Base-by-base conservation (phyloP, 2,797 vertebrate genomes). In the Numenius phaeopus region DNA sequence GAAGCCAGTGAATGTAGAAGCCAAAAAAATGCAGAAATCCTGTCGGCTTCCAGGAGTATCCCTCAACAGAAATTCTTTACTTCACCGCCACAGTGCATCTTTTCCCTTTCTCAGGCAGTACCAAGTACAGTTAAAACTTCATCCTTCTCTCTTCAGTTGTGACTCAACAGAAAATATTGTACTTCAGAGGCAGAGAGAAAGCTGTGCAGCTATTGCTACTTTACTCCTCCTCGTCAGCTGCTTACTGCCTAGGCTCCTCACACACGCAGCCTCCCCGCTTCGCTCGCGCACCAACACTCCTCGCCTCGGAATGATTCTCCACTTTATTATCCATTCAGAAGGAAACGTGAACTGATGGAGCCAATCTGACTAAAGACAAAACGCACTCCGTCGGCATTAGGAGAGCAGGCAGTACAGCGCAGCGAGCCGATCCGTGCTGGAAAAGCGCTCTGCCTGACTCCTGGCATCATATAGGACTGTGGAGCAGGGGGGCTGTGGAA, bases 161-260 rank as follows among this genome's bases (percentile, higher is more conserved):
- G 97, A 98, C 97, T 98, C 97, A 97, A 91, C 96, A 90, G 78
- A 96, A 94, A 97, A 97, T 97, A 95, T 59, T 40, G 89, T 87
- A 95, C 97, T 97, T 94, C 83, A 89, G 89, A 98, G 97, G 95
- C 94, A 87, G 96, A 96, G 98, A 96, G 97, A 98, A 98, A 98
- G 98, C 98, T 97, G 97, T 98, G 95, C 97, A 97, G 98, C 95
- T 97, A 72, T 76, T 81, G 96, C 95, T 96, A 90, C 96, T 95
- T 98, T 97, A 96, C 98, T 97, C 98, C 98, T 98, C 95, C 93
- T 98, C 98, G 96, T 98, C 98, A 97, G 98, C 97, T 98, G 98
- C 98, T 97, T 97, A 97, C 98, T 98, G 98, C 97, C 96, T 97
- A 11, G 88, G 96, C 96, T 96, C 93, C 94, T 95, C 87, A 93